These are phyloP conservation scores for Desoria tigrina DNA, from an alignment of 2,888 invertebrate genomes.

Conservation along the genomic window DNA sequence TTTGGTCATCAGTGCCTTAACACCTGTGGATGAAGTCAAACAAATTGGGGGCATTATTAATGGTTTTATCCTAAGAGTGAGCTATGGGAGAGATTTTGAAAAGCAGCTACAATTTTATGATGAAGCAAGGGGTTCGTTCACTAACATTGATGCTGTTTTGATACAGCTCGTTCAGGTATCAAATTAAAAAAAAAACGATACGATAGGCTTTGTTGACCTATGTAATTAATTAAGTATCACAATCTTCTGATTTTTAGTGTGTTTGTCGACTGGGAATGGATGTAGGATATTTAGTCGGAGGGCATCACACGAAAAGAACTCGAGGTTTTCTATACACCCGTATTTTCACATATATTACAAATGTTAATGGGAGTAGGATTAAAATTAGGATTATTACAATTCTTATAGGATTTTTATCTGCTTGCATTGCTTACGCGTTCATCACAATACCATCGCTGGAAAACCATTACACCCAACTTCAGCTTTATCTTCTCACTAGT, in stretches of 20 bases:
- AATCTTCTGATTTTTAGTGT: constrained; percentile 63
- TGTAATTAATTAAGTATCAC: constrained; percentile 27
- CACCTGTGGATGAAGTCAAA: constrained; percentile 87
- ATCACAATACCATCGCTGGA: constrained; percentile 95
- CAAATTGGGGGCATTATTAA: constrained; percentile 81
- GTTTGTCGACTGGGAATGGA: constrained; percentile 78
- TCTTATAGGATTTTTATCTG: constrained; percentile 85
- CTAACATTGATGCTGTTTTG: constrained; percentile 85
- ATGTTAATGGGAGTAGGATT: no score
- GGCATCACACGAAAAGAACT: constrained; percentile 76
- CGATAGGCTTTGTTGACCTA: no score
- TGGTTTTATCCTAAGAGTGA: constrained; percentile 75
- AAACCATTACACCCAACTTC: constrained; percentile 74
- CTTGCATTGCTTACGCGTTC: constrained; percentile 92
- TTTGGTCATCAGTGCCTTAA: constrained; percentile 69
- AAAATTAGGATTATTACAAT: no score
- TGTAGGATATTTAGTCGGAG: constrained; percentile 68
- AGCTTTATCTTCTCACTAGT: constrained; percentile 82
- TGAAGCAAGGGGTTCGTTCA: constrained; percentile 84
- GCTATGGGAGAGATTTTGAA: constrained; percentile 83
- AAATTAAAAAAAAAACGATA: not conserved
- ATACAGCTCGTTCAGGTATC: constrained; percentile 79
- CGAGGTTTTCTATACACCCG: no score
- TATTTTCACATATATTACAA: no score
- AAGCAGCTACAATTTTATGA: constrained; percentile 91